Evolutionary conservation across 2,113 vertebrate species (phyloP), one percentile per base, ranked within the genome.

Genomic region (Coracopsis vasa): DNA sequence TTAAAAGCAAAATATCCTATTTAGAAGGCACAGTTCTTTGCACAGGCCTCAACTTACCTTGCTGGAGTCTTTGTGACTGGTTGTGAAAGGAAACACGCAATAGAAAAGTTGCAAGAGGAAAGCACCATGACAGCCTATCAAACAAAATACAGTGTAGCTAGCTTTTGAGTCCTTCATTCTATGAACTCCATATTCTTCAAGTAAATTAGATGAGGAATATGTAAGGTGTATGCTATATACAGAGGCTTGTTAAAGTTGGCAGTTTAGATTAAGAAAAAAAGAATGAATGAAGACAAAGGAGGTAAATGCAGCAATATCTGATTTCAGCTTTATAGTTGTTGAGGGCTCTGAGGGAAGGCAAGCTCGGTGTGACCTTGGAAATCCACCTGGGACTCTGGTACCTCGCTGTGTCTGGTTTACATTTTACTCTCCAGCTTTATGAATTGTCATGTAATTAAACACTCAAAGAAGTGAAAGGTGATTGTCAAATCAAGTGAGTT

Each of bases 381-480:
- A 86, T 62, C 20, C 54, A 65, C 54, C 21, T 88, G 88, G 71
- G 54, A 80, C 50, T 80, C 31, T 1, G 1, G 37, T 71, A 62
- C 41, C 53, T 80, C 2, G 0, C 48, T 65, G 9, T 70, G 54
- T 69, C 45, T 94, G 74, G 24, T 96, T 96, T 62, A 39, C 60
- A 11, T 95, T 95, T 88, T 88, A 42, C 45, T 90, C 56, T 90
- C 33, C 35, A 64, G 35, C 62, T 77, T 82, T 90, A 77, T 73
- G 75, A 93, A 96, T 91, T 87, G 24, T 65, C 75, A 29, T 74
- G 9, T 92, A 91, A 83, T 86, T 92, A 88, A 94, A 86, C 19
- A 35, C 25, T 84, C 16, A 54, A 70, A 87, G 51, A 74, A 90
- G 47, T 45, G 28, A 51, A 88, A 50, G 23, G 16, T 80, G 35